A percentile compares a stretch with the other conserved stretches of the same genome.
Conservation (phyloP, 2,113 vertebrate species). For the Tachycineta bicolor region DNA sequence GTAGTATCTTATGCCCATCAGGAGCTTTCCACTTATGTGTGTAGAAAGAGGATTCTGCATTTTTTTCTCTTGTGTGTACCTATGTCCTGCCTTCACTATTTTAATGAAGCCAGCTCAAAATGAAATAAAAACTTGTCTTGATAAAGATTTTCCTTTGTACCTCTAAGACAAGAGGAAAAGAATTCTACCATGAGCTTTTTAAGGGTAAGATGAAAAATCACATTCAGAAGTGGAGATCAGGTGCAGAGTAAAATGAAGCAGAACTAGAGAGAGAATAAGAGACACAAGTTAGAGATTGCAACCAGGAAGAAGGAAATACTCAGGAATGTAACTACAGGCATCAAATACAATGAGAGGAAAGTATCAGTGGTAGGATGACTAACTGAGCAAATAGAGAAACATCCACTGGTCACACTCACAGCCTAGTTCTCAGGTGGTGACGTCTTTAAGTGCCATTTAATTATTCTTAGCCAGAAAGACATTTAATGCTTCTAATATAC, state of each 20-base stretch:
- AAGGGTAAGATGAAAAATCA: not conserved
- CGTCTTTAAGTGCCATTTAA: not conserved
- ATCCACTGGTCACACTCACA: not conserved
- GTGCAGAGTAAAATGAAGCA: not conserved
- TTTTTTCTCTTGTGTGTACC: not conserved
- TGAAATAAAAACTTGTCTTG: not conserved
- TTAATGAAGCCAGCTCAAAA: not conserved
- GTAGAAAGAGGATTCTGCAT: not conserved
- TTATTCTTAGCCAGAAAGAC: not conserved
- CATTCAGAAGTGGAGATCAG: not conserved
- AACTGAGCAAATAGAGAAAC: not conserved
- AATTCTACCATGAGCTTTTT: not conserved
- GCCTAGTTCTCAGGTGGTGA: not conserved
- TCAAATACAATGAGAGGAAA: not conserved
- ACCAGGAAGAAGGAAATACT: not conserved
- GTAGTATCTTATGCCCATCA: not conserved
- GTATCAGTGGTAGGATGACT: not conserved
- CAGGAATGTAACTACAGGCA: not conserved
- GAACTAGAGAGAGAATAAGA: not conserved
- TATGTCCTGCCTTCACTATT: not conserved
- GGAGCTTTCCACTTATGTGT: rapidly evolving
- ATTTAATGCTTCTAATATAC: not conserved
- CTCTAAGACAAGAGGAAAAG: not conserved
- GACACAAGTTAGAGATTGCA: not conserved
- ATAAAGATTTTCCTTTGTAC: not conserved